Evolutionary conservation across 2,113 vertebrate genomes (phyloP).

Genomic region (Psittacara wagleri): DNA sequence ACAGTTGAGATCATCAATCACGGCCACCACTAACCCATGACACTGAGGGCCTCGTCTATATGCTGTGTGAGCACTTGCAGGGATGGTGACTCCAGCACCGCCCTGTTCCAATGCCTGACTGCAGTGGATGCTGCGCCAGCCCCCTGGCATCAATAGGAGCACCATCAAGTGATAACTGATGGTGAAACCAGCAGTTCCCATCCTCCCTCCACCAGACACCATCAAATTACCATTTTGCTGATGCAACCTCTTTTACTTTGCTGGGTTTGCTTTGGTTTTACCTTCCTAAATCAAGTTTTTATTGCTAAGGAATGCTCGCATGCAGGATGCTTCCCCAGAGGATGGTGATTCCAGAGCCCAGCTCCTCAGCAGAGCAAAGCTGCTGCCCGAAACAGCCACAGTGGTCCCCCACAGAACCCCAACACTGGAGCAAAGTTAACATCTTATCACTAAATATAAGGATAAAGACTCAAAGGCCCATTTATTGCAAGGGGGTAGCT

Average conservation of each 20-base stretch:
- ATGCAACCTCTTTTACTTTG: not conserved
- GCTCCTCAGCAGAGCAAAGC: not conserved
- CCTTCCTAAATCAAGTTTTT: not conserved
- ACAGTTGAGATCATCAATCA: not conserved
- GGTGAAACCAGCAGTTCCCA: not conserved
- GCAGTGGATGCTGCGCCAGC: not conserved
- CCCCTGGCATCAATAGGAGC: not conserved
- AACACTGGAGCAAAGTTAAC: not conserved
- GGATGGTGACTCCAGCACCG: not conserved
- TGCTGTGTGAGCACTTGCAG: not conserved
- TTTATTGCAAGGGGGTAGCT: not conserved
- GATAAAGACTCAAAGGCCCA: not conserved
- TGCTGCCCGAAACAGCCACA: not conserved
- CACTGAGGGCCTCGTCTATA: not conserved
- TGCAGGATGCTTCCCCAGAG: not conserved
- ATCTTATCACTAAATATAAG: not conserved
- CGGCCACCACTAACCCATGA: not conserved
- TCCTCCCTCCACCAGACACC: not conserved
- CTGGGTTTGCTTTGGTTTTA: not conserved
- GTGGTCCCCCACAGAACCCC: not conserved
- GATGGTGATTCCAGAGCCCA: not conserved
- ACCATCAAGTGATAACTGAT: not conserved
- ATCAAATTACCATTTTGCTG: constrained; percentile 23
- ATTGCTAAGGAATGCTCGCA: constrained; percentile 21
- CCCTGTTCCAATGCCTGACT: not conserved